phyloP scores from a whole-genome alignment of 30 jellyfish, hydroid and myxozoan genomes.

The Hydra vulgaris region DNA sequence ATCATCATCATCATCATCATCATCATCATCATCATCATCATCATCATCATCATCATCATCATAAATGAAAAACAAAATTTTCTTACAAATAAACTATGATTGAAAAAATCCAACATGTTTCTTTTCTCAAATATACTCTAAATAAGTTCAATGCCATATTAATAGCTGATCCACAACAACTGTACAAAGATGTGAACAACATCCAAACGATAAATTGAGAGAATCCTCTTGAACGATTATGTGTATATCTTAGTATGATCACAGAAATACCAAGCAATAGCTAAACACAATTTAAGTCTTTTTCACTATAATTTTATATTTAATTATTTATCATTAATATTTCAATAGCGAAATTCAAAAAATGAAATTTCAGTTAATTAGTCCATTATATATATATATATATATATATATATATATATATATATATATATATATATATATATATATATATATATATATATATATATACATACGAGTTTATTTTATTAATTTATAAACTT shows the following conservation, averaged over 20 bases:
- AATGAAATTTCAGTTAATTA: no score
- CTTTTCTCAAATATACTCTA: neutral
- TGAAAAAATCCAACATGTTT: neutral
- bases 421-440: no score
- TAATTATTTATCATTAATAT: neutral
- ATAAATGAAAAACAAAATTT: neutral
- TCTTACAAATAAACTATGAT: neutral
- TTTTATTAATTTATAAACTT: no score
- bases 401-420: no score
- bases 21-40: no score
- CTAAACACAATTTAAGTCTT: no score
- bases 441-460: no score
- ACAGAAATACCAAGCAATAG: neutral
- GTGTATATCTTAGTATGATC: neutral
- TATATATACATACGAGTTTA: no score
- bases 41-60: neutral
- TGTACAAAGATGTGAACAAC: neutral
- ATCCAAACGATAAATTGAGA: neutral
- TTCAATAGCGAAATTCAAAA: neutral
- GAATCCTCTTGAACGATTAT: neutral
- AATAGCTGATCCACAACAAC: neutral
- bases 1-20: no score
- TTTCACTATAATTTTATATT: neutral
- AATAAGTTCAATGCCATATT: neutral
- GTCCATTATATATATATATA: no score